A percentile compares a stretch with the other conserved stretches of the same genome.
Evolutionary conservation across 2,888 invertebrate genomes (phyloP).

Genomic region (Anthoptus insignis): DNA sequence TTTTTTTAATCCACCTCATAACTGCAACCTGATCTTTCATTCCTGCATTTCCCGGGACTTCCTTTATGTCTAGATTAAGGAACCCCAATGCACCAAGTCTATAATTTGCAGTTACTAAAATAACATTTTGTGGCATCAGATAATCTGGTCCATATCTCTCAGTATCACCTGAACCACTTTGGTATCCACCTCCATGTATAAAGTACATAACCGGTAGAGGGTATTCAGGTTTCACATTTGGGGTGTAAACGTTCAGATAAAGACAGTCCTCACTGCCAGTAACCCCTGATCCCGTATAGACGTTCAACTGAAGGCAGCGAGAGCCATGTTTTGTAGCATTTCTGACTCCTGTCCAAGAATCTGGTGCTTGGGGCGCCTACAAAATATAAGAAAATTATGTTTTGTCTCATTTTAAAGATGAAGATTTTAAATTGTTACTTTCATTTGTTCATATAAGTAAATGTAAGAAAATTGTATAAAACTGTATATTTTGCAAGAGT

Average conservation of each 20-base stretch:
- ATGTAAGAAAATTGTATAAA: too few species aligned
- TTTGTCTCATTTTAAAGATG: too few species aligned
- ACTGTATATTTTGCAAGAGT: too few species aligned
- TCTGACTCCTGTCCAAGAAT: neutral
- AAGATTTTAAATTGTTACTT: too few species aligned
- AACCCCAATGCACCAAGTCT: constrained; percentile 73
- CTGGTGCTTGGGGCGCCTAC: too few species aligned
- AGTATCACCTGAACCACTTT: neutral
- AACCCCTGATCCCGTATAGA: neutral
- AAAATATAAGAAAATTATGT: too few species aligned
- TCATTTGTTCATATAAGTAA: too few species aligned
- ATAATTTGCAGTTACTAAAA: constrained; percentile 63
- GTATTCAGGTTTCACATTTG: too few species aligned
- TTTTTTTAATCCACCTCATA: constrained; percentile 70
- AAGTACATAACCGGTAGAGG: too few species aligned
- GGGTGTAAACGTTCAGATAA: constrained; percentile 50
- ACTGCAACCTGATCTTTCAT: constrained; percentile 80
- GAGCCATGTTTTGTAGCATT: neutral
- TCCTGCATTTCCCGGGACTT: constrained; percentile 77
- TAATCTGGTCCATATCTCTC: neutral
- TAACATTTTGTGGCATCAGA: too few species aligned
- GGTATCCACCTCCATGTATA: too few species aligned
- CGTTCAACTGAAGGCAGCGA: neutral
- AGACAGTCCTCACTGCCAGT: neutral
- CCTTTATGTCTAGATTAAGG: constrained; percentile 67